These are phyloP conservation scores for Nemotelus nigrinus DNA, from an alignment of 2,888 invertebrate genomes.

Conservation along the genomic window DNA sequence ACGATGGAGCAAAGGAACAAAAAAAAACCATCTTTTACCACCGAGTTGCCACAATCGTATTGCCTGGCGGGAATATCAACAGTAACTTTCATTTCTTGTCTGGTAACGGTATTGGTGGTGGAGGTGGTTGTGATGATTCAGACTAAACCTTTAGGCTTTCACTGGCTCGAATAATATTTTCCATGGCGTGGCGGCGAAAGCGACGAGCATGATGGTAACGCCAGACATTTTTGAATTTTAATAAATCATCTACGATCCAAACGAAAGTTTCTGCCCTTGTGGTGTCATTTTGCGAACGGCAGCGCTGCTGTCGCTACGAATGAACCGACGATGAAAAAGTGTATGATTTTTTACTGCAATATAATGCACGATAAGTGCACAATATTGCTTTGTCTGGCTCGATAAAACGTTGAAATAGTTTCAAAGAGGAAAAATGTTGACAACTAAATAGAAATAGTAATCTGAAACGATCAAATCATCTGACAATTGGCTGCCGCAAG, in stretches of 20 bases:
- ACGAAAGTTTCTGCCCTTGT: slow-evolving; percentile 5
- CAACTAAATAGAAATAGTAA: too few species aligned
- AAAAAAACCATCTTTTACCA: too few species aligned
- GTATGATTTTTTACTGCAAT: background rate
- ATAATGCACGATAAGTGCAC: slow-evolving; percentile 25
- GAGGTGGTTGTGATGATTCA: background rate
- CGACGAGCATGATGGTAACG: slow-evolving; percentile 39
- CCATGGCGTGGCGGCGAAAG: too few species aligned
- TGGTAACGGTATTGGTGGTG: background rate
- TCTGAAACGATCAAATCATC: too few species aligned
- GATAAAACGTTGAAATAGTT: too few species aligned
- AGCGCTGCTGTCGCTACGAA: background rate
- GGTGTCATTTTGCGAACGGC: slow-evolving; percentile 1
- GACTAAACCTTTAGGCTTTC: slow-evolving; percentile 17
- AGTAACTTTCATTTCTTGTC: slow-evolving; percentile 36
- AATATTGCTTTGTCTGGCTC: slow-evolving; percentile 9
- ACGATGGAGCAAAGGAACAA: too few species aligned
- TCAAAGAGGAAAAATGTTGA: too few species aligned
- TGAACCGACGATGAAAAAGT: background rate
- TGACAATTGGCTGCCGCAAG: too few species aligned
- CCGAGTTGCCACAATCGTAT: background rate
- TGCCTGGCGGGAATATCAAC: slow-evolving; percentile 34
- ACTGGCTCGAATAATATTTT: slow-evolving; percentile 16
- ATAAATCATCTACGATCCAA: slow-evolving; percentile 48
- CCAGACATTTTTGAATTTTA: slow-evolving; percentile 51